Conservation (phyloP, 2,113 vertebrate genomes). For the Hydrolagus affinis region DNA sequence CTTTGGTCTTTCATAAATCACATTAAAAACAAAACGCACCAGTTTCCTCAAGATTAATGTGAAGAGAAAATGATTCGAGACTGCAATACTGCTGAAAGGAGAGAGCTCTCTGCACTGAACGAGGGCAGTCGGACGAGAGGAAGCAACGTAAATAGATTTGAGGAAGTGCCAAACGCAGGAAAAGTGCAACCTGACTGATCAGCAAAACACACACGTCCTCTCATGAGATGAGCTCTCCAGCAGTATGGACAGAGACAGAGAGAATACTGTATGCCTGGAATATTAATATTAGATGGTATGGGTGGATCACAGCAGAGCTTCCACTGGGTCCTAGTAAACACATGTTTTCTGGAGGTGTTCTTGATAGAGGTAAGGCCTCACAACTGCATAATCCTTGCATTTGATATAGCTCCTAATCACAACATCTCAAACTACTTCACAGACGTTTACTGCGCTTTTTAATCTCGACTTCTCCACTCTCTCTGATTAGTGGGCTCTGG, state of each 20-base stretch:
- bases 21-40: neutral
- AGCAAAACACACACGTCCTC: neutral
- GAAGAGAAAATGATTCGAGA: neutral
- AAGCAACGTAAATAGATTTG: neutral
- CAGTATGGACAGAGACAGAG: too few relatives aligned
- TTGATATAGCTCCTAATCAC: too few relatives aligned
- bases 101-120: neutral
- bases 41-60: neutral
- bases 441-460: too few relatives aligned
- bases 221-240: neutral
- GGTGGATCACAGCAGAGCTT: neutral
- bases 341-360: neutral
- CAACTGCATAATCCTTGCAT: neutral
- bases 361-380: neutral
- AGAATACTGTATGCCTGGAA: too few relatives aligned
- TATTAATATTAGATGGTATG: neutral
- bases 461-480: too few relatives aligned
- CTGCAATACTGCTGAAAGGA: neutral
- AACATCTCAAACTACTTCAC: too few relatives aligned
- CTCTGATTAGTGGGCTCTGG: too few relatives aligned
- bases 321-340: neutral
- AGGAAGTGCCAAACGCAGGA: neutral
- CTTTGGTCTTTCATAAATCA: neutral
- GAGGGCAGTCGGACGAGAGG: neutral
- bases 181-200: neutral